Conservation (phyloP, 2,797 vertebrate species). For the Rallus crepitans region DNA sequence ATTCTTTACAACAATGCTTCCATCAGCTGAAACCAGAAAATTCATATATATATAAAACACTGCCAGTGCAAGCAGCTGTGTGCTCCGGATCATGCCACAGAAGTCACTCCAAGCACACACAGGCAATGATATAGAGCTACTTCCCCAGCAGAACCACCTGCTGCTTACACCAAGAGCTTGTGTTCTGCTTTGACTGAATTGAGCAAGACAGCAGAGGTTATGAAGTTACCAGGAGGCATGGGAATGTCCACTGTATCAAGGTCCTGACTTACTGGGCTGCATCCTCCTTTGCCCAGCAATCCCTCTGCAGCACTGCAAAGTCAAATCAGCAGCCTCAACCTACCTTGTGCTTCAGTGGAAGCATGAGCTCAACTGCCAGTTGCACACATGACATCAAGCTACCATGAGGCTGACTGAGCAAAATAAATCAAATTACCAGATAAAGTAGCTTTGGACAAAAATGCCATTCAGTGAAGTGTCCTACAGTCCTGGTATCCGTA, state of each 20-base stretch:
- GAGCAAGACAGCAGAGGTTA: neutral
- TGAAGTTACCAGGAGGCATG: neutral
- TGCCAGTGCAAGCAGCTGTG: neutral
- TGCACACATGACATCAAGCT: neutral
- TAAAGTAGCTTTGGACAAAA: neutral
- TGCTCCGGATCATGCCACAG: neutral
- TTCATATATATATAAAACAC: neutral
- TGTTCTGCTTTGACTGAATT: neutral
- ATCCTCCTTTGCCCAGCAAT: neutral
- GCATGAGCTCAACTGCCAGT: neutral
- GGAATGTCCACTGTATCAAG: neutral
- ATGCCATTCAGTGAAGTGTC: neutral
- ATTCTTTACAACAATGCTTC: conserved; percentile 83
- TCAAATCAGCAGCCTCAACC: neutral
- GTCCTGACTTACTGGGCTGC: neutral
- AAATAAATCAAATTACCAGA: neutral
- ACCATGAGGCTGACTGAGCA: neutral
- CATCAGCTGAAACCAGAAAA: conserved; percentile 75
- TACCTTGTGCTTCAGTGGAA: neutral
- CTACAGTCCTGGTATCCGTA: neutral
- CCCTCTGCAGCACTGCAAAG: neutral
- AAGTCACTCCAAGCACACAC: neutral
- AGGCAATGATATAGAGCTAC: neutral
- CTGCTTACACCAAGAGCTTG: neutral
- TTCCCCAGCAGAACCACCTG: neutral